These are phyloP conservation scores for Odontophorus gujanensis DNA, from an alignment of 2,113 vertebrate species.

Conservation along the genomic window DNA sequence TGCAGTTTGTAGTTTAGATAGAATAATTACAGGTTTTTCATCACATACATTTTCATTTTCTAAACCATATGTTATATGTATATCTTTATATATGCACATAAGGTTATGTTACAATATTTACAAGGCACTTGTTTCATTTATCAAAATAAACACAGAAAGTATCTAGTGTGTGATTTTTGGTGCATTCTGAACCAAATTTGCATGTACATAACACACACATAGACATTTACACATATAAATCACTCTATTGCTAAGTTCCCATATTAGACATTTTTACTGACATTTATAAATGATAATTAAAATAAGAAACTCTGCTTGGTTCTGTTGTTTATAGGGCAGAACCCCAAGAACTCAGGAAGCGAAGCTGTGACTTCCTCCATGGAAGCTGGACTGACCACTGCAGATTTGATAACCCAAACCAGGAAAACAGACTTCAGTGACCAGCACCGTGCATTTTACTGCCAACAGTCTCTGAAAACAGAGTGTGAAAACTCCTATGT, in stretches of 20 bases:
- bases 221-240: background rate
- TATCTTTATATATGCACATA: background rate
- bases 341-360: background rate
- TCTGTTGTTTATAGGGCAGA: background rate
- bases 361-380: background rate
- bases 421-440: background rate
- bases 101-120: background rate
- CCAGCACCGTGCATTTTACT: background rate
- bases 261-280: constrained; percentile 4
- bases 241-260: constrained; percentile 3
- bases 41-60: background rate
- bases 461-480: background rate
- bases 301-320: constrained; percentile 20
- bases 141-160: constrained; percentile 42
- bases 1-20: constrained; percentile 10
- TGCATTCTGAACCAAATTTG: constrained; percentile 35
- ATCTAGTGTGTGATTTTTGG: background rate
- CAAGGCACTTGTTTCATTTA: constrained; percentile 8
- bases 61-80: background rate
- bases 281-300: constrained; percentile 40
- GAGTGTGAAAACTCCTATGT: accelerated
- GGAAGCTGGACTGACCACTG: accelerated
- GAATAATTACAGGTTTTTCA: background rate
- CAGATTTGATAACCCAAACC: accelerated
- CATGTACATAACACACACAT: background rate